A percentile compares a stretch with the other conserved stretches of the same genome.
These are phyloP conservation scores for Drosophila heteroneura DNA, from an alignment of 2,888 invertebrate species.

Conservation along the genomic window DNA sequence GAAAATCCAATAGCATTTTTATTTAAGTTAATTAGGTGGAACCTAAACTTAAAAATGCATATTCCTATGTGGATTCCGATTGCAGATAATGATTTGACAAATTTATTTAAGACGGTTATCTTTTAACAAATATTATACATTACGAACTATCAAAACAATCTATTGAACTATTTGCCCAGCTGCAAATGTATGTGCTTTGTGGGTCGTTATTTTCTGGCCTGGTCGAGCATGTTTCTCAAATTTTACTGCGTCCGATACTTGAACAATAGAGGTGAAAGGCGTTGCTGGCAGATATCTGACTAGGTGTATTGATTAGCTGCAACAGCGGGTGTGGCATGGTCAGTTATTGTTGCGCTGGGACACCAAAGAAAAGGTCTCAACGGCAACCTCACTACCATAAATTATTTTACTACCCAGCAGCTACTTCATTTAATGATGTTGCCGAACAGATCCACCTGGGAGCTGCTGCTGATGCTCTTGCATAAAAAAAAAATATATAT, in stretches of 20 bases:
- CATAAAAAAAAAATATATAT: not conserved
- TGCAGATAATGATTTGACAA: not conserved
- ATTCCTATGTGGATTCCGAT: not conserved
- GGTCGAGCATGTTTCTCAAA: not conserved
- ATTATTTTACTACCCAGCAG: constrained; percentile 9
- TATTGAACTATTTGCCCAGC: not conserved
- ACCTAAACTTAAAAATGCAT: not conserved
- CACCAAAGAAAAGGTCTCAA: not conserved
- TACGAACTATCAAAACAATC: not conserved
- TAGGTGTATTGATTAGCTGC: constrained; percentile 1
- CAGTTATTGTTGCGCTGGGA: constrained; percentile 1
- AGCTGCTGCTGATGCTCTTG: not conserved
- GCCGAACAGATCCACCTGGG: constrained; percentile 17
- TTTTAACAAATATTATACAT: not conserved
- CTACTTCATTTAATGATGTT: constrained; percentile 22
- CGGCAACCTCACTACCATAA: not conserved
- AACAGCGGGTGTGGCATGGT: not conserved
- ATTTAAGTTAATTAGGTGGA: not conserved
- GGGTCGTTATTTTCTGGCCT: not conserved
- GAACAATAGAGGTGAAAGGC: not conserved
- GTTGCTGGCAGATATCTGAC: not conserved
- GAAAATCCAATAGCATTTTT: not conserved
- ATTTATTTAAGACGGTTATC: not conserved
- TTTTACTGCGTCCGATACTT: not conserved
- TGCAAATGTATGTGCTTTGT: not conserved